Base-by-base conservation (phyloP, 2,797 vertebrate genomes). In the Erpetoichthys calabaricus region DNA sequence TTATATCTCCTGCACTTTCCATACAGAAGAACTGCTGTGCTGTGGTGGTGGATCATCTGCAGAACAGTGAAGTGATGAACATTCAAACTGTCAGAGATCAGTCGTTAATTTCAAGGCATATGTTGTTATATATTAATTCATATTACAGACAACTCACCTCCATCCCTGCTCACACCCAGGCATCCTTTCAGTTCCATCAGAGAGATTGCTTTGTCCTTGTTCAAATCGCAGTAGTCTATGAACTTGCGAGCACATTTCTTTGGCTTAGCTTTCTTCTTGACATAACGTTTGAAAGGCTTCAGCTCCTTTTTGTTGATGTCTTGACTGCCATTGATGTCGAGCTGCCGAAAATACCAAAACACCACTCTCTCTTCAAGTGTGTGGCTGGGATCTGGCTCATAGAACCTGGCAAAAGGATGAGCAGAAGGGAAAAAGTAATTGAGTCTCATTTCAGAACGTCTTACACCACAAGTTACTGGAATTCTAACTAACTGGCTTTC, bases 181-280 rank as follows among this genome's bases (percentile, higher is more conserved):
- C 96, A 99, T 59, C 96, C 96, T 74, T 97, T 97, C 61, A 99
- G 84, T 75, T 99, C 96, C 42, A 80, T 85, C 75, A 99, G 86
- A 0, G 95, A 91, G 70, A 99, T 94, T 46, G 86, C 86, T 73
- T 88, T 92, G 85, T 99, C 94, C 74, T 94, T 96, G 75, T 97
- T 97, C 73, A 98, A 85, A 81, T 99, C 96, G 47, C 96, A 99
- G 84, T 97, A 98, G 82, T 99, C 96, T 0, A 81, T 87, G 80
- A 99, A 98, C 64, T 90, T 93, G 64, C 96, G 91, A 59, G 89
- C 88, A 3, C 96, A 99, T 79, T 96, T 92, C 85, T 96, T 98
- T 71, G 96, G 96, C 70, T 94, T 98, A 72, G 94, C 94, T 87
- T 97, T 99, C 83, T 96, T 97, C 86, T 96, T 98, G 63, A 98